phyloP scores from a whole-genome alignment of 1,140 invertebrate genomes.

The Aphelinus atriplicis region DNA sequence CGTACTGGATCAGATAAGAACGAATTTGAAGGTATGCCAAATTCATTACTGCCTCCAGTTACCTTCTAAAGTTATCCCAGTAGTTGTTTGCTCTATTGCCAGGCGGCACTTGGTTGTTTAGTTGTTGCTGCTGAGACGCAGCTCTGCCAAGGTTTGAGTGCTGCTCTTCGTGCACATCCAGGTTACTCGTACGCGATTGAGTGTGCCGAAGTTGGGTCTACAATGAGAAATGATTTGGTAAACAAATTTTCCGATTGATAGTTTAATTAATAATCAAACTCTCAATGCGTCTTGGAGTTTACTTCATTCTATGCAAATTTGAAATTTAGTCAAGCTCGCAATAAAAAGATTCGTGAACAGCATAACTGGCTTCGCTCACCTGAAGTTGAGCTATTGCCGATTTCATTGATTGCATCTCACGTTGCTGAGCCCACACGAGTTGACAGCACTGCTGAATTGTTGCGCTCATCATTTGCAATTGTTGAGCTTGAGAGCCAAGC shows the following conservation, averaged over 20 bases:
- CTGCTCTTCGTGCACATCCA: conserved; percentile 40
- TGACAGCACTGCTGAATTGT: conserved; percentile 74
- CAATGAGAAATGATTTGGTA: background rate
- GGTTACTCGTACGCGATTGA: conserved; percentile 37
- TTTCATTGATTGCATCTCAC: conserved; percentile 68
- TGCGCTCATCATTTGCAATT: conserved; percentile 71
- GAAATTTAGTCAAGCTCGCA: too few species aligned
- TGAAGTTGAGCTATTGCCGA: conserved; percentile 59
- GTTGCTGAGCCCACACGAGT: conserved; percentile 71
- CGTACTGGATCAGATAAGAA: too few species aligned
- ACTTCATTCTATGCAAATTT: too few species aligned
- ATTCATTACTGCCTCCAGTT: conserved; percentile 51
- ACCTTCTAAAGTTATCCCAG: conserved; percentile 92
- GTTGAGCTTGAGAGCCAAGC: conserved; percentile 68
- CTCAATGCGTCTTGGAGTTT: too few species aligned
- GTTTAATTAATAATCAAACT: too few species aligned
- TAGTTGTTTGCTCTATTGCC: conserved; percentile 90
- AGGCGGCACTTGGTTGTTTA: conserved; percentile 88
- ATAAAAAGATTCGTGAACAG: too few species aligned
- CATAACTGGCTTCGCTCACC: background rate
- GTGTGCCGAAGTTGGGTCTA: conserved; percentile 50
- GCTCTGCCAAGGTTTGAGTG: conserved; percentile 52
- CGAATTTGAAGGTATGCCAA: too few species aligned
- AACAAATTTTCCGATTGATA: background rate
- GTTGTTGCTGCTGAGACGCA: conserved; percentile 61